Base-by-base conservation (phyloP, 2,888 invertebrate species). In the Dexiosoma caninum region DNA sequence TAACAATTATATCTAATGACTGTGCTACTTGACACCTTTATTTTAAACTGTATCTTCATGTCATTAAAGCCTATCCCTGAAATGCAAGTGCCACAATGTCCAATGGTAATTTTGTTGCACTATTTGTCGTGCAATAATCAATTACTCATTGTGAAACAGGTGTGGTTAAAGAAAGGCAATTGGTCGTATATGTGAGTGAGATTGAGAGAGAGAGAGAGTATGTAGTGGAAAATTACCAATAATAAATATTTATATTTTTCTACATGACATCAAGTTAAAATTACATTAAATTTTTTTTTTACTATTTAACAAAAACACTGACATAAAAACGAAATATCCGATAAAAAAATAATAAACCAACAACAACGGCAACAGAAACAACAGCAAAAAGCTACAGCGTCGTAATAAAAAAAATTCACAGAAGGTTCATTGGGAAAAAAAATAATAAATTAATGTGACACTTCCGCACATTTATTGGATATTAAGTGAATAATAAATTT, bases 381-480 rank as follows among this genome's bases (percentile, higher is more conserved):
- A 49, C 19, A 49, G 14, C 9, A n/a, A 32, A 9, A 21, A 30
- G 30, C 2, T 19, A 62, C 30, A 55, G 49, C 64, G 49, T 16
- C 12, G 19, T 19, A 44, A 67, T 7, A 53, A 37, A 6, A 53
- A 21, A 30, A 62, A 35, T 30, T n/a, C n/a, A n/a, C n/a, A n/a
- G n/a, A n/a, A n/a, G n/a, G n/a, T n/a, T n/a, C n/a, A n/a, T n/a
- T 14, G 40, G 1, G 49, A 21, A 12, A 37, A 37, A 40, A 59
- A 23, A 42, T 37, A 44, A 40, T 55, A 51, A 76, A 76, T 69
- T 69, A 69, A 76, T 69, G 76, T 64, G 77, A 70, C 62, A 77
- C 55, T 57, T 77, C 70, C 77, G 62, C 62, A 57, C 62, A 77
- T 62, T 77, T 62, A 77, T 70, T 46, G 53, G 69, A 62, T 69